Conservation (phyloP, 2,888 invertebrate genomes). For the Amphipyra berbera region DNA sequence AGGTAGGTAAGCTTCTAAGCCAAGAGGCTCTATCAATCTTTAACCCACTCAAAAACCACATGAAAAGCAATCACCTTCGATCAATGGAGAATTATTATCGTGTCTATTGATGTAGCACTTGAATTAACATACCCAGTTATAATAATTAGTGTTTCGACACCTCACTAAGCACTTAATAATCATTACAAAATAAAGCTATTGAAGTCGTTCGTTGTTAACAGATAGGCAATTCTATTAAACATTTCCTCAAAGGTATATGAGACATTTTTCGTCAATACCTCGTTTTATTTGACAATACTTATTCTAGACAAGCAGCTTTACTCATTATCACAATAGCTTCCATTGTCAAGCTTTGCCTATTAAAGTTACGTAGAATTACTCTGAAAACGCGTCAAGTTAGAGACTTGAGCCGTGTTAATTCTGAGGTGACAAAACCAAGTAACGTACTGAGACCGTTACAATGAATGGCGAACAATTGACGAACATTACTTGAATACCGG, state of each 20-base stretch:
- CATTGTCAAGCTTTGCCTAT: background rate
- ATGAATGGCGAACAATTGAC: background rate
- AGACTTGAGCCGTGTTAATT: background rate
- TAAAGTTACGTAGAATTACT: background rate
- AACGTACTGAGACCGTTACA: background rate
- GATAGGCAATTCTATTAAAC: too few relatives aligned
- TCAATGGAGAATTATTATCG: background rate
- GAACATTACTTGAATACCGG: slow-evolving; percentile 1
- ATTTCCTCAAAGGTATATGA: background rate
- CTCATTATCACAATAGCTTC: background rate
- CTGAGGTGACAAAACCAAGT: background rate
- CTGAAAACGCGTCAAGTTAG: background rate
- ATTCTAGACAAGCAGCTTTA: slow-evolving; percentile 1
- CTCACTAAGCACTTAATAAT: too few relatives aligned
- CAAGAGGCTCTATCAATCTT: too few relatives aligned
- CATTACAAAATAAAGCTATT: too few relatives aligned
- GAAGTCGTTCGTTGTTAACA: too few relatives aligned
- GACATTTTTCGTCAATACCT: background rate
- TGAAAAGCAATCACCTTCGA: too few relatives aligned
- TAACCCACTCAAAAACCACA: too few relatives aligned
- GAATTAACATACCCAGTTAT: too few relatives aligned
- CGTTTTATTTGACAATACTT: background rate
- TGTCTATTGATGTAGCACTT: background rate
- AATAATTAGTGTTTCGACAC: too few relatives aligned
- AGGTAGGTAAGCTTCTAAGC: background rate